Percentiles rank a stretch among this genome's conserved stretches.
phyloP scores from a whole-genome alignment of 2,888 invertebrate genomes.

The Teleogryllus oceanicus region DNA sequence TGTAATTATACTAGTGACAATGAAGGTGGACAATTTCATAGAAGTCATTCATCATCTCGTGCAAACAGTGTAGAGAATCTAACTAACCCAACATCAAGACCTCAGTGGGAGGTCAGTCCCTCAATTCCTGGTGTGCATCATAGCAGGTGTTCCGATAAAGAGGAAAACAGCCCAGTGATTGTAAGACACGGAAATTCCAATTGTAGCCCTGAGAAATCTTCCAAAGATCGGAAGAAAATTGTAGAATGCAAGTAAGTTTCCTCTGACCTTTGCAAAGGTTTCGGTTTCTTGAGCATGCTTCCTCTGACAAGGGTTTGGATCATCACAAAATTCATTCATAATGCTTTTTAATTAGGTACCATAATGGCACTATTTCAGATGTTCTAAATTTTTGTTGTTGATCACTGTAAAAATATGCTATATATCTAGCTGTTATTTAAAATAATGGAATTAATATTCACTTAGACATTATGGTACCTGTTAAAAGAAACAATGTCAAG shows the following conservation, averaged over 20 bases:
- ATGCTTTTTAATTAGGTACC: not conserved
- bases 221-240: conserved; percentile 9
- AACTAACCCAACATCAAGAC: not conserved
- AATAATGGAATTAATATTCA: no score
- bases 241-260: conserved; percentile 18
- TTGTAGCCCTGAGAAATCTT: conserved; percentile 7
- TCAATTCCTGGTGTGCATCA: conserved; percentile 10
- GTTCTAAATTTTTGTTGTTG: no score
- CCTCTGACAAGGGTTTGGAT: not conserved
- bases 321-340: not conserved
- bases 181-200: not conserved
- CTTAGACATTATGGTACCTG: no score
- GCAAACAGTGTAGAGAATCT: not conserved
- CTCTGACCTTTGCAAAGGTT: conserved; percentile 11
- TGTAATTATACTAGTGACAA: not conserved
- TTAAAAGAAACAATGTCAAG: no score
- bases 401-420: no score
- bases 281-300: conserved; percentile 4
- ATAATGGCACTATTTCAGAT: not conserved
- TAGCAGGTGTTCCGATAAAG: not conserved
- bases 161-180: not conserved
- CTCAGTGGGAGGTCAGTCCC: not conserved
- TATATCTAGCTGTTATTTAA: no score
- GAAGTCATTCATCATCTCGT: not conserved
- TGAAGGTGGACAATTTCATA: not conserved